Conservation (phyloP, 2,797 vertebrate genomes). For the Argentina silus region DNA sequence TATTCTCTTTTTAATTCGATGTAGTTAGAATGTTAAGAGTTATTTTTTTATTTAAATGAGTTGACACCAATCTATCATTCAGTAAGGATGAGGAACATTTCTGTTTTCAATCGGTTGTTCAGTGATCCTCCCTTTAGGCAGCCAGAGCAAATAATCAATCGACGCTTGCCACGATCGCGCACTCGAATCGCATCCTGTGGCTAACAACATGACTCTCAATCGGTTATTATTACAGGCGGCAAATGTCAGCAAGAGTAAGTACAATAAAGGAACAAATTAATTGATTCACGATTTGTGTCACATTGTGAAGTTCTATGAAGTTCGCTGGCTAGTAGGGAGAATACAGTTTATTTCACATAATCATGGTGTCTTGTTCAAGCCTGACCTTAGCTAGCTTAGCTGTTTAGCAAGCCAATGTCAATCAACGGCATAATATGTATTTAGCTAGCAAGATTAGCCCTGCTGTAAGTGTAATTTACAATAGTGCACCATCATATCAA, state of each 20-base stretch:
- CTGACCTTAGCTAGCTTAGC: constrained; percentile 74
- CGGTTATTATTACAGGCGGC: constrained; percentile 55
- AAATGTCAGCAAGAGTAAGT: constrained; percentile 63
- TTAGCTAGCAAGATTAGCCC: neutral
- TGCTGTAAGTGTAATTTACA: neutral
- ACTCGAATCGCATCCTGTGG: neutral
- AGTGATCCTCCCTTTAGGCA: constrained; percentile 7
- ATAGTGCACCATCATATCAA: neutral
- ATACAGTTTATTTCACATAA: no score
- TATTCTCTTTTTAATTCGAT: no score
- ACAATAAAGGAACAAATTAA: neutral
- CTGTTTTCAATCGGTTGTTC: constrained; percentile 23
- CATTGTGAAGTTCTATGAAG: no score
- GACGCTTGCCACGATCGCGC: neutral
- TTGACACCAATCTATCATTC: no score
- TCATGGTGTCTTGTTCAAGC: constrained; percentile 16
- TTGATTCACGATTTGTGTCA: neutral
- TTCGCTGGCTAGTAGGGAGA: no score
- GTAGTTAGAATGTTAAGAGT: no score
- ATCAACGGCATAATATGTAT: neutral
- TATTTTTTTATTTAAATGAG: no score
- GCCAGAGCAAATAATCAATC: constrained; percentile 38
- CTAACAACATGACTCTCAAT: constrained; percentile 67
- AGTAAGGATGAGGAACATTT: neutral
- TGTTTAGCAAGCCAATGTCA: neutral